Evolutionary conservation across 2,113 vertebrate species (phyloP).

Genomic region (Tyto alba): DNA sequence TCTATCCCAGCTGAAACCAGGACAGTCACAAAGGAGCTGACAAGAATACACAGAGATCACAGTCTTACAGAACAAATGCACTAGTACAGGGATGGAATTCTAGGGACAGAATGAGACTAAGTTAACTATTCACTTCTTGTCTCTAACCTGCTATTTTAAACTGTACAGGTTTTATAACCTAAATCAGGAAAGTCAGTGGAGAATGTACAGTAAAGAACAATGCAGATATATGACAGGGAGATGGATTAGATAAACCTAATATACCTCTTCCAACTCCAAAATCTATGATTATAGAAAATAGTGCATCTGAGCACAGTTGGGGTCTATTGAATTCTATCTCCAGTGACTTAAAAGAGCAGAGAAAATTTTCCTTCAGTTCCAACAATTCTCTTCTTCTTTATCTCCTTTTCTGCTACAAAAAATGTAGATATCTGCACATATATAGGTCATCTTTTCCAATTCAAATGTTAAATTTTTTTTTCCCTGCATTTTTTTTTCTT

Average conservation of each 20-base stretch:
- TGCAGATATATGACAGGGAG: background rate
- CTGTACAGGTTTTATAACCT: background rate
- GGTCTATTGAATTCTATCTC: background rate
- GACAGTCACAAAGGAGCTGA: background rate
- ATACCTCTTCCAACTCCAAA: background rate
- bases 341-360: background rate
- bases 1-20: background rate
- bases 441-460: background rate
- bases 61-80: background rate
- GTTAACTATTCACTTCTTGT: background rate
- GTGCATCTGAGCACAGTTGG: background rate
- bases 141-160: background rate
- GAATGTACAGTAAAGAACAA: background rate
- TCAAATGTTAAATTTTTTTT: background rate
- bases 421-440: background rate
- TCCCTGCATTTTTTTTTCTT: background rate
- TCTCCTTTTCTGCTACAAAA: background rate
- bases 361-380: background rate
- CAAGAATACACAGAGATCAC: background rate
- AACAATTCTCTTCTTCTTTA: background rate
- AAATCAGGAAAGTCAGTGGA: background rate
- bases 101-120: background rate
- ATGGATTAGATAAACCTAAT: background rate
- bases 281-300: background rate
- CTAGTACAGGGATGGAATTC: no score